Evolutionary conservation across 2,113 vertebrate genomes (phyloP).

Genomic region (Actenoides lindsayi): DNA sequence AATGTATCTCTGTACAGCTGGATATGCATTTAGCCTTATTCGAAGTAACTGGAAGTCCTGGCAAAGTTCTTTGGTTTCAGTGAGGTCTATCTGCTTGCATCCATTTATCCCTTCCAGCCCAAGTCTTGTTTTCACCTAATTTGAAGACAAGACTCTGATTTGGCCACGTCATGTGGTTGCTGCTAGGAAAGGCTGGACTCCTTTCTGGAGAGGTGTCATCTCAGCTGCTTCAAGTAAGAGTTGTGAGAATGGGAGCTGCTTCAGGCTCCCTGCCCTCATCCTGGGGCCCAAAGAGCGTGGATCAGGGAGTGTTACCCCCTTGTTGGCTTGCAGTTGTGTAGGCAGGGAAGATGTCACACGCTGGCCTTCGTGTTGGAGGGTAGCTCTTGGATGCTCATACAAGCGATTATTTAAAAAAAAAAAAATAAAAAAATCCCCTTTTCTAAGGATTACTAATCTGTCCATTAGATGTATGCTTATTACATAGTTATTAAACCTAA

Average conservation of each 20-base stretch:
- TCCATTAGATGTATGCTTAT: slow-evolving; percentile 42
- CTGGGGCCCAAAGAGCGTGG: neutral
- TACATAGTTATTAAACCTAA: slow-evolving; percentile 55
- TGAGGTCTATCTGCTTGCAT: neutral
- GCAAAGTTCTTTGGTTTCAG: neutral
- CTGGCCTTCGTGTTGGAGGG: neutral
- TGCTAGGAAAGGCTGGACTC: neutral
- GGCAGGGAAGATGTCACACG: neutral
- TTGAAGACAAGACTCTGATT: neutral
- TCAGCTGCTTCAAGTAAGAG: neutral
- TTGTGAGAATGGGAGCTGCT: neutral
- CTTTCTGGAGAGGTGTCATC: neutral
- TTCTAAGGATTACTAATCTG: slow-evolving; percentile 42
- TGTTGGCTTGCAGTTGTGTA: neutral
- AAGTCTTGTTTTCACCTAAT: neutral
- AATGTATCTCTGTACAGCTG: neutral
- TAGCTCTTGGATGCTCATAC: neutral
- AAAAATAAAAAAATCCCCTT: neutral
- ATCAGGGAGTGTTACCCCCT: neutral
- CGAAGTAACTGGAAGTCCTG: neutral
- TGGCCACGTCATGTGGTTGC: accelerated
- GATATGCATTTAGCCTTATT: neutral
- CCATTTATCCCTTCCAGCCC: neutral
- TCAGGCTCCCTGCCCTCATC: neutral
- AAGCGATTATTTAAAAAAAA: neutral